These are phyloP conservation scores for Acestrorhynchus altus DNA, from an alignment of 2,797 vertebrate species.

Conservation along the genomic window DNA sequence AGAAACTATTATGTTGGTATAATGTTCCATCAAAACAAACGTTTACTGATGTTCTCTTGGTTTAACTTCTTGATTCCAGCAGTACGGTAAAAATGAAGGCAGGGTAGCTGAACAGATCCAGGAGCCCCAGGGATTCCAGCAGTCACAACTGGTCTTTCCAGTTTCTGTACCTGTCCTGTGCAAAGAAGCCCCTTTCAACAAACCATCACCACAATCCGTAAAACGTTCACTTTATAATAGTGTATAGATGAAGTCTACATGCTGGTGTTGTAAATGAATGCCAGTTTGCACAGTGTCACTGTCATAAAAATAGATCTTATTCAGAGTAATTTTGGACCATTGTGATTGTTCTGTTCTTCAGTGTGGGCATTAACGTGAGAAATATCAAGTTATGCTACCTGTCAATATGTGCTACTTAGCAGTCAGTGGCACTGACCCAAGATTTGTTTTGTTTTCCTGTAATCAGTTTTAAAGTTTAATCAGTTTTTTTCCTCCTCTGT, in stretches of 20 bases:
- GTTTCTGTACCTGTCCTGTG: conserved; percentile 63
- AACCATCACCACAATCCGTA: conserved; percentile 16
- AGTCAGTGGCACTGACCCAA: too few species aligned
- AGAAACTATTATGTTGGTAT: background rate
- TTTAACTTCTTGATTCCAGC: background rate
- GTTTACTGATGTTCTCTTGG: background rate
- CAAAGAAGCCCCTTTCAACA: conserved; percentile 1
- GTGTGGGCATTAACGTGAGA: too few species aligned
- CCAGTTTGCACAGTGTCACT: background rate
- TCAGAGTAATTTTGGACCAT: too few species aligned
- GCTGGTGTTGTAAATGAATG: background rate
- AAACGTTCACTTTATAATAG: conserved; percentile 3
- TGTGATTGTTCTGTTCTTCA: too few species aligned
- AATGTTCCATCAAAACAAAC: background rate
- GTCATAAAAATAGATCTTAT: background rate
- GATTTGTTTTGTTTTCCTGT: too few species aligned
- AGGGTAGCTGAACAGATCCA: background rate
- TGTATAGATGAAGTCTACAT: background rate
- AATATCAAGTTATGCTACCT: too few species aligned
- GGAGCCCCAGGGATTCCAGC: background rate
- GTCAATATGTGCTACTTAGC: too few species aligned
- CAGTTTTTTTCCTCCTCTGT: too few species aligned
- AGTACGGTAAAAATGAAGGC: conserved; percentile 27
- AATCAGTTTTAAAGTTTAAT: too few species aligned
- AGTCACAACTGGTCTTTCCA: conserved; percentile 62